Evolutionary conservation across 2,888 invertebrate species (phyloP), one percentile per base, ranked within the genome.

Genomic region (Apodemia duryi): DNA sequence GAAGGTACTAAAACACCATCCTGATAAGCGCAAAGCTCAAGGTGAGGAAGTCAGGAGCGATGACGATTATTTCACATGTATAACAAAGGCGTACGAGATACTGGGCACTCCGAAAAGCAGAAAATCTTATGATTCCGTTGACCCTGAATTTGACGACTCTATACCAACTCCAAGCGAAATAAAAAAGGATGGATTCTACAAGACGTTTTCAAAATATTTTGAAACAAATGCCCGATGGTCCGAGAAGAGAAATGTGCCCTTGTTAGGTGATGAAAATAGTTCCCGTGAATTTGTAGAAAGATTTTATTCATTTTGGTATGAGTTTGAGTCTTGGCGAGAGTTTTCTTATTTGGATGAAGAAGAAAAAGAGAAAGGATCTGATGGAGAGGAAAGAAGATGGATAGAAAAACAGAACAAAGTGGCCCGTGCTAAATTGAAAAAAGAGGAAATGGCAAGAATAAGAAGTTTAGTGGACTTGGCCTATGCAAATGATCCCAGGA

Each of bases 311-410:
- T 99, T 99, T 85, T 99, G 99, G 99, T 99, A 97, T 84, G 96
- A 98, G 77, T 99, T 99, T 88, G 98, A 98, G 73, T 99, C 99
- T 0, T 99, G 99, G 99, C 94, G 99, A 69, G 99, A 99, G 83
- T 99, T 97, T 88, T 99, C 99, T 2, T 99, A 99, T 83, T 91
- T 98, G 73, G 99, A 99, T 82, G 99, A 99, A 87, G 99, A 99
- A 83, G 99, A 99, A 79, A 99, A 99, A 82, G 98, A 99, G 80
- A 97, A 97, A 78, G 99, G 99, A 1, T 97, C 98, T 82, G 98
- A 97, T 85, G 95, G 99, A 2, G 99, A 99, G 76, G 99, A 99
- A 88, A 93, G 99, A 61, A 94, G 98, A 62, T 99, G 98, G 97
- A 99, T 99, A 80, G 99, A 99, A 81, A 99, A 98, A 86, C 97